Conservation (phyloP, 1,140 invertebrate species). For the Diachasma alloeum region DNA sequence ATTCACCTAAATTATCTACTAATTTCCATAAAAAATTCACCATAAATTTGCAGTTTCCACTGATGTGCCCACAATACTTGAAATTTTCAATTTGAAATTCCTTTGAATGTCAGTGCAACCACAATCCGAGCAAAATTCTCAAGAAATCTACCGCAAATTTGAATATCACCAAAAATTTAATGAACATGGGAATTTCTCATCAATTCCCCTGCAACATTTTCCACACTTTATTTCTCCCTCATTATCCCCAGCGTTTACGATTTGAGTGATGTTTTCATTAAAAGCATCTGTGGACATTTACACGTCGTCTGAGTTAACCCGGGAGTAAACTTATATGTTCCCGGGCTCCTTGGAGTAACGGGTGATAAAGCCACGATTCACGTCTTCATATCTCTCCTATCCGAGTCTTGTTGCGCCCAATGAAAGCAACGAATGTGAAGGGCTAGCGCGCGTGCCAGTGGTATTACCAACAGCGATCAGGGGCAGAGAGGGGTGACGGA, state of each 20-base stretch:
- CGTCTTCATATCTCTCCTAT: background rate
- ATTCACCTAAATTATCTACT: too few species aligned
- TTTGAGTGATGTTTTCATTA: background rate
- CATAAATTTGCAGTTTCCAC: too few species aligned
- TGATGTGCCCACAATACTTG: too few species aligned
- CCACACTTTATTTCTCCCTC: background rate
- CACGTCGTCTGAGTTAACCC: background rate
- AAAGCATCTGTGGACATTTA: background rate
- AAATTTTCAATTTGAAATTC: background rate
- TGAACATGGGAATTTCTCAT: too few species aligned
- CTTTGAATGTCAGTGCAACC: too few species aligned
- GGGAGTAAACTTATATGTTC: background rate
- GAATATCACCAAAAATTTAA: background rate
- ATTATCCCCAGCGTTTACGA: background rate
- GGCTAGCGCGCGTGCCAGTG: background rate
- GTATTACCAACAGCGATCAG: background rate
- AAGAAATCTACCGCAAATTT: background rate
- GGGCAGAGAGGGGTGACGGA: too few species aligned
- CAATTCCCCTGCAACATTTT: background rate
- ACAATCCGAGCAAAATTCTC: too few species aligned
- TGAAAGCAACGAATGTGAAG: background rate
- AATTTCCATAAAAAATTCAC: too few species aligned
- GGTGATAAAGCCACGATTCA: background rate
- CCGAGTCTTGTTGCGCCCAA: background rate
- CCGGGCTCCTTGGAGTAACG: background rate